A percentile compares a stretch with the other conserved stretches of the same genome.
These are phyloP conservation scores for Umimayanthus chanpuru DNA, from an alignment of 92 coral and sea anemone genomes.

Conservation along the genomic window DNA sequence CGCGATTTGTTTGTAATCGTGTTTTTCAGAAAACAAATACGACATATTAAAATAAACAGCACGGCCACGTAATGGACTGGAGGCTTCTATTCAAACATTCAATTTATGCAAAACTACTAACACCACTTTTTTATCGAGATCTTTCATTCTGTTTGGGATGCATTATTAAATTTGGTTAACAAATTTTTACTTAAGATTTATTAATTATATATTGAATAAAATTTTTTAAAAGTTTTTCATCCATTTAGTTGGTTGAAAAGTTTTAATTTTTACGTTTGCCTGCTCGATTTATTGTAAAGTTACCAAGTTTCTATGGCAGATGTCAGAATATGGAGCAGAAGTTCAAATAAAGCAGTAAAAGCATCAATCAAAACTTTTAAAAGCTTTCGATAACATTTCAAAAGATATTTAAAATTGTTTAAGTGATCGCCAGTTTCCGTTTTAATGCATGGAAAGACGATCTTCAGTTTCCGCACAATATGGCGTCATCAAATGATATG, in stretches of 20 bases:
- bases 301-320: not conserved
- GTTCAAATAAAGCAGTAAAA: constrained; percentile 14
- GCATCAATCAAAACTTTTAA: not conserved
- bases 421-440: not conserved
- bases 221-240: too few relatives aligned
- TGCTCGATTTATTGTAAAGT: not conserved
- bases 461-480: not conserved
- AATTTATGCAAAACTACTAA: not conserved
- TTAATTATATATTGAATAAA: too few relatives aligned
- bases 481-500: too few relatives aligned
- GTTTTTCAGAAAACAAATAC: not conserved
- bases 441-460: too few relatives aligned
- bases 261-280: not conserved
- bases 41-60: not conserved
- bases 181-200: too few relatives aligned
- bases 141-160: not conserved
- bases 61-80: not conserved
- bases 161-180: not conserved
- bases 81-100: not conserved
- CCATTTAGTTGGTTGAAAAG: not conserved
- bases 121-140: not conserved
- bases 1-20: not conserved
- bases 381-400: not conserved
- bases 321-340: not conserved
- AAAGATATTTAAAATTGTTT: not conserved